phyloP scores from a whole-genome alignment of 2,888 invertebrate species.

The Habroteleia sp. region DNA sequence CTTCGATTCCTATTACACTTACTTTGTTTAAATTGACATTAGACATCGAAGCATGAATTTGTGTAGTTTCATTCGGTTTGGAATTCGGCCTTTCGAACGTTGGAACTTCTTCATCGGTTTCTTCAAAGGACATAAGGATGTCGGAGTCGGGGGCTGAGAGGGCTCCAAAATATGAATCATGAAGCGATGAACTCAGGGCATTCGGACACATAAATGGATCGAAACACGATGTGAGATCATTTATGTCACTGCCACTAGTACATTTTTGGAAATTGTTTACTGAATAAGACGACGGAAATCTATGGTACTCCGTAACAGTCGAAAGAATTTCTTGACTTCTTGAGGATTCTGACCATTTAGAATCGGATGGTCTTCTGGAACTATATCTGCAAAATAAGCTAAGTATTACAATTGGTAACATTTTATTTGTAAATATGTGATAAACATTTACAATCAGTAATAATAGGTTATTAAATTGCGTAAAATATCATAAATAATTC shows the following conservation, averaged over 20 bases:
- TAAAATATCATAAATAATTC: too few relatives aligned
- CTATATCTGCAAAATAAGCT: conserved; percentile 66
- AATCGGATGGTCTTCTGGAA: conserved; percentile 77
- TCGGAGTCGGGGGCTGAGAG: conserved; percentile 76
- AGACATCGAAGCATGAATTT: conserved; percentile 69
- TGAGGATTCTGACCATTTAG: conserved; percentile 78
- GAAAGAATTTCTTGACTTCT: conserved; percentile 77
- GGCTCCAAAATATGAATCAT: conserved; percentile 76
- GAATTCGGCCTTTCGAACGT: conserved; percentile 34
- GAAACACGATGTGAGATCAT: conserved; percentile 73
- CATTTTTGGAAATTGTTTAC: conserved; percentile 76
- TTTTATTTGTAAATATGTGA: too few relatives aligned
- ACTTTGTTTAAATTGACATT: conserved; percentile 71
- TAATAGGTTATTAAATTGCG: too few relatives aligned
- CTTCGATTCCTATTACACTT: conserved; percentile 44
- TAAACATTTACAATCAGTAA: too few relatives aligned
- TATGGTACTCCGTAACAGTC: conserved; percentile 69
- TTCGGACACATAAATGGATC: conserved; percentile 77
- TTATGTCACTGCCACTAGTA: conserved; percentile 75
- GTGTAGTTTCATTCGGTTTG: conserved; percentile 15
- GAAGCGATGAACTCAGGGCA: conserved; percentile 74
- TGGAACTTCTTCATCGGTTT: conserved; percentile 68
- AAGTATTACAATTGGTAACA: too few relatives aligned
- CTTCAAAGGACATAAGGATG: conserved; percentile 76
- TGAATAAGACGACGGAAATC: conserved; percentile 76